Conservation (phyloP, 2,113 vertebrate genomes). For the Lampris megalopsis region DNA sequence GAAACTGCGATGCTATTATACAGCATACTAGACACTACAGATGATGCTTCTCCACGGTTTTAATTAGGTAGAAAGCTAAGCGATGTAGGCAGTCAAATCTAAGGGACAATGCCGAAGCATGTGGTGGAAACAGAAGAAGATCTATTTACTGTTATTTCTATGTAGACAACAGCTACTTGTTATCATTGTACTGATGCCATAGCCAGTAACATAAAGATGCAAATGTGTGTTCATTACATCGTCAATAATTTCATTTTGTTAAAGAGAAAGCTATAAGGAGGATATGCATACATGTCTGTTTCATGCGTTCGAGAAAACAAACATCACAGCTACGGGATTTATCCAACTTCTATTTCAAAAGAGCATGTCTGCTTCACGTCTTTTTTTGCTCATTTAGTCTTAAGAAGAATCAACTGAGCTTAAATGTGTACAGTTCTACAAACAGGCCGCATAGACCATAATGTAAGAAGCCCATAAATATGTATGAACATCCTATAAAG, state of each 20-base stretch:
- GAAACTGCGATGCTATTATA: conserved; percentile 6
- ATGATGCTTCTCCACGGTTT: neutral
- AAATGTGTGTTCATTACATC: conserved; percentile 19
- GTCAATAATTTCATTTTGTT: conserved; percentile 31
- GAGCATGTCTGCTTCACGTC: conserved; percentile 14
- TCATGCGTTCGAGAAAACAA: conserved; percentile 11
- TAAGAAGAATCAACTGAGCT: conserved; percentile 29
- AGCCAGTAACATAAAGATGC: conserved; percentile 30
- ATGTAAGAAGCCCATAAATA: conserved; percentile 19
- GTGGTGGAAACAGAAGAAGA: too few species aligned
- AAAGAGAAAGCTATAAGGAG: conserved; percentile 39
- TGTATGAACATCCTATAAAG: conserved; percentile 15
- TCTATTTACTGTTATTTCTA: too few species aligned
- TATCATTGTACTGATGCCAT: conserved; percentile 2
- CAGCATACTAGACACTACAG: neutral
- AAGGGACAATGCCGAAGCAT: too few species aligned
- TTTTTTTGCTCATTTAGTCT: neutral
- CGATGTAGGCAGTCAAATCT: too few species aligned
- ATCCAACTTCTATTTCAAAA: conserved; percentile 1
- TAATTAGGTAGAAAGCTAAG: too few species aligned
- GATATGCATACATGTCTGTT: conserved; percentile 19
- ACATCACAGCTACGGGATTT: conserved; percentile 17
- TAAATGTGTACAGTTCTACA: conserved; percentile 23
- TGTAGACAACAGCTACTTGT: too few species aligned
- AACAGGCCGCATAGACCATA: neutral